Evolutionary conservation across 2,113 vertebrate species (phyloP).

Genomic region (Ploceus nigricollis): DNA sequence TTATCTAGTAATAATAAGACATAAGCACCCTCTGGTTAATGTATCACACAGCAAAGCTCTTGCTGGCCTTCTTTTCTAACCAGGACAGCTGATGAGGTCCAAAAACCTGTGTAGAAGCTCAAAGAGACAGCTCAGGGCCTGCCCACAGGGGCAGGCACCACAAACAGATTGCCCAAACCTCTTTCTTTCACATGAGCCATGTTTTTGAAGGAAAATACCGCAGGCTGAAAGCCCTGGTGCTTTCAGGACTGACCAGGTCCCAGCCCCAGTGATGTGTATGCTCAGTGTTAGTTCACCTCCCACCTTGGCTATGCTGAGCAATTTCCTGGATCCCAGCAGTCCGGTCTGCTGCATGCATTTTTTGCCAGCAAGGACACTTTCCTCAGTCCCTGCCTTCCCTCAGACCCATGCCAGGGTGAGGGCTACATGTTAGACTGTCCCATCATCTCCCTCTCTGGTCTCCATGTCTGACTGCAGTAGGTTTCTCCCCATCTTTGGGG

Average conservation of each 20-base stretch:
- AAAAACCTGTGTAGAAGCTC: background rate
- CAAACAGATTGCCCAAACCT: background rate
- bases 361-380: background rate
- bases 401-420: accelerated
- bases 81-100: background rate
- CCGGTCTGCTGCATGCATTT: background rate
- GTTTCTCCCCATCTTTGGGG: background rate
- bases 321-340: background rate
- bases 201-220: background rate
- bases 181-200: background rate
- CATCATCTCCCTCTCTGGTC: background rate
- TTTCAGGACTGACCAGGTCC: background rate
- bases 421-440: background rate
- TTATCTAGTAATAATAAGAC: background rate
- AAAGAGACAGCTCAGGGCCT: background rate
- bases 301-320: background rate
- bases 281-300: background rate
- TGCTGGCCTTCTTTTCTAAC: background rate
- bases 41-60: background rate
- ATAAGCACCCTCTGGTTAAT: background rate
- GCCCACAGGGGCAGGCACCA: accelerated
- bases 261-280: background rate
- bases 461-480: background rate
- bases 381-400: background rate
- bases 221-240: background rate